Percentiles rank a stretch among this genome's conserved stretches.
Conservation (phyloP, 2,113 vertebrate species). For the Arothron firmamentum region DNA sequence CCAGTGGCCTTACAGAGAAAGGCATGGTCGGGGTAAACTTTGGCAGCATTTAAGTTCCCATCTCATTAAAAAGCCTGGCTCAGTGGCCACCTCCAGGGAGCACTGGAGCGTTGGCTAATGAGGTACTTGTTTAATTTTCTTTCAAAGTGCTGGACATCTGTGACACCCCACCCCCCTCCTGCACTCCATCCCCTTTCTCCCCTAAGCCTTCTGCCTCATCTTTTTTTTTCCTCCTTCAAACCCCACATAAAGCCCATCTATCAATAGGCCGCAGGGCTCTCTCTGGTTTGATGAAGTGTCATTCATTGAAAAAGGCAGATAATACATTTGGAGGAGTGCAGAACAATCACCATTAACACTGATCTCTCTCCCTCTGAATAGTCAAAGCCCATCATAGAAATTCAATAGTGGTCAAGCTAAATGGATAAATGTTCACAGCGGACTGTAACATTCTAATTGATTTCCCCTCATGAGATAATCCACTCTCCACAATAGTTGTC, state of each 20-base stretch:
- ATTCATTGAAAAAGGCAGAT: constrained; percentile 98
- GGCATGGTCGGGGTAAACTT: constrained; percentile 91
- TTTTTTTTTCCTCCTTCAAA: constrained; percentile 67
- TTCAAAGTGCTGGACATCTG: constrained; percentile 99
- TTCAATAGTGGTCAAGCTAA: constrained; percentile 98
- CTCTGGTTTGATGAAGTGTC: constrained; percentile 98
- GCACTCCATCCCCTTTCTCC: constrained; percentile 39
- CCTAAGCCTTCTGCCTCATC: constrained; percentile 58
- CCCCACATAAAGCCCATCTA: constrained; percentile 94
- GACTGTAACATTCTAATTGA: constrained; percentile 94
- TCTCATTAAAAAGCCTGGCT: constrained; percentile 98
- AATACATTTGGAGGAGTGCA: constrained; percentile 96
- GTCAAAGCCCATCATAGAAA: constrained; percentile 98
- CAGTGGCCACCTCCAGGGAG: constrained; percentile 95
- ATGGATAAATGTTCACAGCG: constrained; percentile 98
- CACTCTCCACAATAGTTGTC: constrained; percentile 86
- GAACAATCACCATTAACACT: constrained; percentile 99
- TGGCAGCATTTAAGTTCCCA: constrained; percentile 97
- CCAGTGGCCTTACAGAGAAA: constrained; percentile 79
- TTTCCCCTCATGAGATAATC: constrained; percentile 98
- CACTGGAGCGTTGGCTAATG: constrained; percentile 97
- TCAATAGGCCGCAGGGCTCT: constrained; percentile 96
- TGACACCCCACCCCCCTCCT: constrained; percentile 78
- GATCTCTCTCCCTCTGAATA: constrained; percentile 84
- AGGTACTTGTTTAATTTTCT: constrained; percentile 99